phyloP scores from a whole-genome alignment of 2,113 vertebrate species.

The Mus musculus region GRCm39 chr5:120473501-120474000 shows the following conservation, averaged over 20 bases:
- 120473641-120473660: not conserved
- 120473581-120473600: not conserved
- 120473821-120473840: not conserved
- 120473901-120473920: constrained; percentile 70
- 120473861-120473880: constrained; percentile 5
- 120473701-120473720: not conserved
- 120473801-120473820: not conserved
- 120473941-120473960: constrained; percentile 85
- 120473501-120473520: not conserved
- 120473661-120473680: not conserved
- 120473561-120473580: not conserved
- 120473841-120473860: not conserved
- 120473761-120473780: no score
- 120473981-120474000: constrained; percentile 90
- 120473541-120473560: not conserved
- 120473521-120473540: not conserved
- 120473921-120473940: constrained; percentile 64
- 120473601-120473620: not conserved
- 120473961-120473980: constrained; percentile 88
- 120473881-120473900: not conserved
- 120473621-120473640: not conserved
- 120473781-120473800: no score
- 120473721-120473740: not conserved
- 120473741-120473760: not conserved
- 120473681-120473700: not conserved